Conservation (phyloP, 2,797 vertebrate species). For the Liasis olivaceus region DNA sequence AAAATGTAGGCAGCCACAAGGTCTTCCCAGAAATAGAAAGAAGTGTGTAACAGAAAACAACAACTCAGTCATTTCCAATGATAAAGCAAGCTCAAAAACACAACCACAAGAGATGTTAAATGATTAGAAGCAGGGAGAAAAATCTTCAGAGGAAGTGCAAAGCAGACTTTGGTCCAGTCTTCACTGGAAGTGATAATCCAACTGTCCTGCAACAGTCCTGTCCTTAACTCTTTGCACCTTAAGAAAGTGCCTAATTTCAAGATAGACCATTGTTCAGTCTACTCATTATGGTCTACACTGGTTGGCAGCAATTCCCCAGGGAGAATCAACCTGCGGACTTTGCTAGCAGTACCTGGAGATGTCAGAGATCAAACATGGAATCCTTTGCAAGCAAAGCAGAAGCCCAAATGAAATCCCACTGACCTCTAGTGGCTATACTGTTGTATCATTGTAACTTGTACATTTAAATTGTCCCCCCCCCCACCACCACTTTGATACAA, state of each 20-base stretch:
- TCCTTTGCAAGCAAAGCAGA: background rate
- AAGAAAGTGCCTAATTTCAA: background rate
- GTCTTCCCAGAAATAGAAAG: background rate
- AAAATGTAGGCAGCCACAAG: background rate
- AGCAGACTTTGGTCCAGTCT: background rate
- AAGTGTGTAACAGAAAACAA: background rate
- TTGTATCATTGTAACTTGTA: background rate
- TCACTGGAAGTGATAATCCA: background rate
- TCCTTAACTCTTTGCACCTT: background rate
- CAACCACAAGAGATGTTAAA: background rate
- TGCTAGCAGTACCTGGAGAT: background rate
- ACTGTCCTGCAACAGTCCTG: background rate
- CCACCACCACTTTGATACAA: background rate
- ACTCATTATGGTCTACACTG: background rate
- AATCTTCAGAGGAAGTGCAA: background rate
- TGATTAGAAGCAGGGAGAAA: background rate
- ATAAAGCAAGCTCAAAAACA: background rate
- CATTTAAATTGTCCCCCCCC: background rate
- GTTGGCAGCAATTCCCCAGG: background rate
- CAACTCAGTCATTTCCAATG: background rate
- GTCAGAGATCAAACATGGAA: background rate
- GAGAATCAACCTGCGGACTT: background rate
- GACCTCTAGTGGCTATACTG: background rate
- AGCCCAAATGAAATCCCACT: background rate
- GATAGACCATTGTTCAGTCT: background rate